A percentile compares a stretch with the other conserved stretches of the same genome.
These are phyloP conservation scores for Anguilla japonica DNA, from an alignment of 2,113 vertebrate species.

Conservation along the genomic window DNA sequence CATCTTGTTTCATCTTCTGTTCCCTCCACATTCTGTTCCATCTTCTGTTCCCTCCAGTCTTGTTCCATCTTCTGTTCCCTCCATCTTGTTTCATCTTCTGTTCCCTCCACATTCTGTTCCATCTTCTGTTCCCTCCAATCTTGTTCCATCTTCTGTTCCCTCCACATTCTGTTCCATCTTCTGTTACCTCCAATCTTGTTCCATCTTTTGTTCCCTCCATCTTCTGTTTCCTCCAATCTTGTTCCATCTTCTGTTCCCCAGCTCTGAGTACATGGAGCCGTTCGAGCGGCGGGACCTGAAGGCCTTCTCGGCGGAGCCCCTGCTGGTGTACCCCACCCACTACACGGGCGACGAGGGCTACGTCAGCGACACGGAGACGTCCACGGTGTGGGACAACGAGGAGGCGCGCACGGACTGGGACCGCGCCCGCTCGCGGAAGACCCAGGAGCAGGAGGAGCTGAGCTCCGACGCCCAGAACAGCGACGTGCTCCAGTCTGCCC, in stretches of 20 bases:
- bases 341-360: conserved; percentile 86
- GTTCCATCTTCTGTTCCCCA: conserved; percentile 45
- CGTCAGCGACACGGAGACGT: conserved; percentile 90
- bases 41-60: not conserved
- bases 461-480: conserved; percentile 82
- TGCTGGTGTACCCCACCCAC: conserved; percentile 85
- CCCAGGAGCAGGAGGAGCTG: conserved; percentile 78
- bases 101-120: no score
- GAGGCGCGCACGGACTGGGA: conserved; percentile 83
- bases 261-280: conserved; percentile 80
- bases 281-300: conserved; percentile 78
- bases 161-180: no score
- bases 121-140: no score
- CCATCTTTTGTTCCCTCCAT: not conserved
- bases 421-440: conserved; percentile 82
- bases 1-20: no score
- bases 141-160: no score
- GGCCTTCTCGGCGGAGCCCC: conserved; percentile 86
- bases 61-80: not conserved
- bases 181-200: not conserved
- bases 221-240: not conserved
- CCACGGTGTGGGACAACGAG: conserved; percentile 87
- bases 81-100: no score
- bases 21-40: no score
- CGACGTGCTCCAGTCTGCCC: conserved; percentile 79